Percentiles rank a stretch among this genome's conserved stretches.
phyloP scores from a whole-genome alignment of 2,113 vertebrate species.

The Leucopsar rothschildi region DNA sequence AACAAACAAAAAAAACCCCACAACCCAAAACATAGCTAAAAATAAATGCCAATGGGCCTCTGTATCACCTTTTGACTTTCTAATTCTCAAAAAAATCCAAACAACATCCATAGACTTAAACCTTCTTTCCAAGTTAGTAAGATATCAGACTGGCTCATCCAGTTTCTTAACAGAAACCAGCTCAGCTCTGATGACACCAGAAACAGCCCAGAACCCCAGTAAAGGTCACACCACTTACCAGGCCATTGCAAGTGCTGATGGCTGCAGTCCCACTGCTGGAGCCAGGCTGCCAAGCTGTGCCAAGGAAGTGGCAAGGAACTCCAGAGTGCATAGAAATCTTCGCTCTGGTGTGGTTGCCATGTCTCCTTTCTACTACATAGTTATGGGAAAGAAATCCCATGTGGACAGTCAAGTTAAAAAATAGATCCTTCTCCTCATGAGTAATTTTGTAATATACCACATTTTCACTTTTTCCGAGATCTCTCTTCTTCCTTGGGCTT shows the following conservation, averaged over 20 bases:
- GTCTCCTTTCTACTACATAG: conserved; percentile 84
- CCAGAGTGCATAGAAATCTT: conserved; percentile 41
- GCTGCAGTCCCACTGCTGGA: conserved; percentile 72
- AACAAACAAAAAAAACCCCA: no score
- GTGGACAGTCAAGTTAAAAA: conserved; percentile 86
- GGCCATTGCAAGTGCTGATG: conserved; percentile 87
- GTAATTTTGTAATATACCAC: conserved; percentile 83
- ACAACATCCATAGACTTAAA: not conserved
- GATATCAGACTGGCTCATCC: not conserved
- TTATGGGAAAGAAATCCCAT: conserved; percentile 77
- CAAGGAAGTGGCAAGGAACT: conserved; percentile 83
- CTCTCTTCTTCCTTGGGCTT: conserved; percentile 72
- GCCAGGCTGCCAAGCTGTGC: conserved; percentile 71
- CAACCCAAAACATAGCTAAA: not conserved
- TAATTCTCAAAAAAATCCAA: not conserved
- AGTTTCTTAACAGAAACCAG: not conserved
- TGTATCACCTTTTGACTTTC: not conserved
- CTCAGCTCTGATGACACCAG: not conserved
- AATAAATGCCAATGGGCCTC: not conserved
- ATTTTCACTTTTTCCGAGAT: conserved; percentile 43
- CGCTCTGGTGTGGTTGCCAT: conserved; percentile 68
- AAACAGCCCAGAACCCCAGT: not conserved
- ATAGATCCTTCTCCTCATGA: conserved; percentile 74
- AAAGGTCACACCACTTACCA: conserved; percentile 80
- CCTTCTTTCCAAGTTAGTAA: not conserved